Base-by-base conservation (phyloP, 1,140 invertebrate genomes). In the Drosophila nigromelanica region DNA sequence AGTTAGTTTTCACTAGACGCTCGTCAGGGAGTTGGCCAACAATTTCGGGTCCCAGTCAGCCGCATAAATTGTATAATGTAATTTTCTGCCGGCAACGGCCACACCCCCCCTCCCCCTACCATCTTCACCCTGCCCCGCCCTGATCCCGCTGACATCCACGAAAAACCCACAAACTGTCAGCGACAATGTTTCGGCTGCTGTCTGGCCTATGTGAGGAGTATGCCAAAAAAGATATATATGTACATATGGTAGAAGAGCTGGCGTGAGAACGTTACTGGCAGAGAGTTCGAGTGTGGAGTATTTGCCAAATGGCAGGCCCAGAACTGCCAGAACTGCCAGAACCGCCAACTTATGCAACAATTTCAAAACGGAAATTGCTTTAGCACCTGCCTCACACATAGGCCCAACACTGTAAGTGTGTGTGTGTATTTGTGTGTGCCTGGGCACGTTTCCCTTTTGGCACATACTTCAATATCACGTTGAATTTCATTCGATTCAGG, bases 31-130 rank as follows among this genome's bases (percentile, higher is more conserved):
- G 66, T 54, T 68, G 64, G 50, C 56, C 56, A 73, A 73, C 64
- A 69, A 69, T 69, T 73, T 73, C 56, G 56, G 71, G 80, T 86
- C 75, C 55, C 70, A 82, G 78, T 73, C 78, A 87, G 82, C 79
- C 76, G 79, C 83, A 89, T 89, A 89, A 89, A 89, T 85, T 89
- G 83, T 89, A 83, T 89, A 89, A 89, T 89, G 83, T 89, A 89
- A 89, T 89, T 89, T 89, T 80, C 75, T 43, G 24, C 30, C 71
- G 76, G 71, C 71, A 63, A 69, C 71, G 75, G 75, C 58, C 82
- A 73, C 27, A 6, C 27, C 27, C 27, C 27, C 5, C 5, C 27
- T 1, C 27, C 5, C 0, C 27, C 27, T 3, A 5, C 24, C 5
- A 5, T 27, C n/a, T n/a, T 27, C 27, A 27, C 1, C 5, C 39